These are phyloP conservation scores for Cremastinae sp. DNA, from an alignment of 2,888 invertebrate genomes.

Conservation along the genomic window DNA sequence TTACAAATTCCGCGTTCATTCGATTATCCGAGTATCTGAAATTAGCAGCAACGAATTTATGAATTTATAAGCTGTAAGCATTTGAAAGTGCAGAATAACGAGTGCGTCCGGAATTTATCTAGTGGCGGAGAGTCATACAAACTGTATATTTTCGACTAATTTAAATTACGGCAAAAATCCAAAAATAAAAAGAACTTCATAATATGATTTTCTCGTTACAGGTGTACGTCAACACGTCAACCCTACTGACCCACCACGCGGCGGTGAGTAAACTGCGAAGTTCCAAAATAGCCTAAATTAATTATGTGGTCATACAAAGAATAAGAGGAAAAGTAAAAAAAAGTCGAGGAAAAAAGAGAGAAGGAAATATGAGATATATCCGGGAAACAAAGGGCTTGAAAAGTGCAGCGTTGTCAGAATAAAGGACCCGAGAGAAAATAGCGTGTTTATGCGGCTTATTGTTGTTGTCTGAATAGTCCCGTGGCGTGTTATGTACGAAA, in stretches of 20 bases:
- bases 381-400: conserved; percentile 12
- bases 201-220: conserved; percentile 67
- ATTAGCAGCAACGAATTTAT: conserved; percentile 6
- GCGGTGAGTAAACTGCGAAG: conserved; percentile 69
- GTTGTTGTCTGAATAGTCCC: conserved; percentile 33
- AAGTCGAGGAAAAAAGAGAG: no score
- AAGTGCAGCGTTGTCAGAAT: conserved; percentile 1
- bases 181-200: conserved; percentile 7
- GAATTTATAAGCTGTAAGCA: conserved; percentile 11
- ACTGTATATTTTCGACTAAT: not conserved
- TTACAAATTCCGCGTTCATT: conserved; percentile 1
- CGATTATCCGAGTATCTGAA: not conserved
- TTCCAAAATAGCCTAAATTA: not conserved
- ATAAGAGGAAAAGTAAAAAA: not conserved
- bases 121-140: not conserved
- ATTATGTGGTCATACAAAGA: not conserved
- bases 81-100: not conserved
- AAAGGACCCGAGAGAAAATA: conserved; percentile 6
- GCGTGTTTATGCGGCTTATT: conserved; percentile 31
- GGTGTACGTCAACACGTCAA: conserved; percentile 73
- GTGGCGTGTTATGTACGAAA: conserved; percentile 21
- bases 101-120: not conserved
- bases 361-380: not conserved
- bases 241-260: conserved; percentile 74
- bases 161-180: not conserved